Evolutionary conservation across 2,888 invertebrate species (phyloP).

Genomic region (Torymus auratus): DNA sequence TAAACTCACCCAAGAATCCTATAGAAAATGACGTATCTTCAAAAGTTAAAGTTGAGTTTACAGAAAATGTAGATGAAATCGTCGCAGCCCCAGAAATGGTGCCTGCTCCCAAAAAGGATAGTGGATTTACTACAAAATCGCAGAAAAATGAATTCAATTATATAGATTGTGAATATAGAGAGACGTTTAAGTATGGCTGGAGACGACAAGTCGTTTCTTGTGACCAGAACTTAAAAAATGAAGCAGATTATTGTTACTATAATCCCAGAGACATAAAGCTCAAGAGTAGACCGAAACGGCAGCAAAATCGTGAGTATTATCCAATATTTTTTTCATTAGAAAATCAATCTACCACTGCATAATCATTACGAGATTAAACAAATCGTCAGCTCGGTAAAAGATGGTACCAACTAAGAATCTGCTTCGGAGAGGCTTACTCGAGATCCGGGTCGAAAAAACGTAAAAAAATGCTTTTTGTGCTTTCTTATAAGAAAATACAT

Average conservation of each 20-base stretch:
- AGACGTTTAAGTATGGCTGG: conserved; percentile 20
- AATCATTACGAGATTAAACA: background rate
- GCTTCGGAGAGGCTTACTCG: too few species aligned
- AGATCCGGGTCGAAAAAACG: too few species aligned
- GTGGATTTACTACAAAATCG: background rate
- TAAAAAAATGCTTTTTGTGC: too few species aligned
- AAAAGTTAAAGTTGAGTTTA: too few species aligned
- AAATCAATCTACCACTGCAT: background rate
- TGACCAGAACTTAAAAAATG: background rate
- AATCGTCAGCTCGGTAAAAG: background rate
- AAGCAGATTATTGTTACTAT: conserved; percentile 17
- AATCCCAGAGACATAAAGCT: conserved; percentile 2
- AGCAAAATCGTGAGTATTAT: conserved; percentile 12
- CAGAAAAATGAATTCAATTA: background rate
- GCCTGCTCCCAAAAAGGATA: too few species aligned
- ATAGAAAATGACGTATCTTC: too few species aligned
- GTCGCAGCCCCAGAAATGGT: too few species aligned
- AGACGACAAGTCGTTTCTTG: background rate
- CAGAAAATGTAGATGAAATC: too few species aligned
- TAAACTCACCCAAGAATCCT: too few species aligned
- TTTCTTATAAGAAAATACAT: too few species aligned
- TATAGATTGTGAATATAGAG: background rate
- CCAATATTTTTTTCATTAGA: background rate
- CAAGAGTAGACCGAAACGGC: background rate
- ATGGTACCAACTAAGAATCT: too few species aligned